phyloP scores from a whole-genome alignment of 2,113 vertebrate genomes.

The Cinclus mexicanus region DNA sequence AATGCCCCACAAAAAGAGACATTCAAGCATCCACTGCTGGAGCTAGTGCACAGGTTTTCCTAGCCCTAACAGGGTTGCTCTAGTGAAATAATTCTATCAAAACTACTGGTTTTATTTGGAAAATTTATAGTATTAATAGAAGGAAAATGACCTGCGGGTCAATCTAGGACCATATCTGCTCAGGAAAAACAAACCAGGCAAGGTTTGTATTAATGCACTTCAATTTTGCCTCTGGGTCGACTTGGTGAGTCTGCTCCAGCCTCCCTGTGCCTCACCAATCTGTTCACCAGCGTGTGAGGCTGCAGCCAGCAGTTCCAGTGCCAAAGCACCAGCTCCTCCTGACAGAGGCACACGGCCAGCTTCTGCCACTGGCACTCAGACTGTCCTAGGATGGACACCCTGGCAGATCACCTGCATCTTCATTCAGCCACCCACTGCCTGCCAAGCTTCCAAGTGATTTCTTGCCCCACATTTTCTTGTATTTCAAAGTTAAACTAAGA shows the following conservation, averaged over 20 bases:
- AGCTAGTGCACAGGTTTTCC: not conserved
- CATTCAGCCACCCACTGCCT: not conserved
- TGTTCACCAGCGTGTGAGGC: accelerated
- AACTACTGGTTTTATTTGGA: not conserved
- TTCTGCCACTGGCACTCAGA: not conserved
- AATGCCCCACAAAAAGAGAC: not conserved
- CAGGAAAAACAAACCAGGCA: not conserved
- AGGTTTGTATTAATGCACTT: not conserved
- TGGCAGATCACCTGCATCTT: not conserved
- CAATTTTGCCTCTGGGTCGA: not conserved
- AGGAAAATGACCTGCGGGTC: not conserved
- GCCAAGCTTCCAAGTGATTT: not conserved
- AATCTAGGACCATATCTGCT: not conserved
- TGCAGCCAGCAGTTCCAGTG: not conserved
- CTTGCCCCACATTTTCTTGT: not conserved
- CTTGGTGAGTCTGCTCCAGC: not conserved
- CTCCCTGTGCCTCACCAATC: not conserved
- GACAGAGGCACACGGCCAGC: accelerated
- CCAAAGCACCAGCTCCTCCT: not conserved
- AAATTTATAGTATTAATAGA: not conserved
- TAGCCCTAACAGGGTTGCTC: not conserved
- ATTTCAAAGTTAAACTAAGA: not conserved
- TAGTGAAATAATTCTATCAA: not conserved
- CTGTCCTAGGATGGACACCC: not conserved
- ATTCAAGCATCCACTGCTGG: not conserved